phyloP scores from a whole-genome alignment of 92 coral and sea anemone genomes.

The Desmophyllum pertusum region DNA sequence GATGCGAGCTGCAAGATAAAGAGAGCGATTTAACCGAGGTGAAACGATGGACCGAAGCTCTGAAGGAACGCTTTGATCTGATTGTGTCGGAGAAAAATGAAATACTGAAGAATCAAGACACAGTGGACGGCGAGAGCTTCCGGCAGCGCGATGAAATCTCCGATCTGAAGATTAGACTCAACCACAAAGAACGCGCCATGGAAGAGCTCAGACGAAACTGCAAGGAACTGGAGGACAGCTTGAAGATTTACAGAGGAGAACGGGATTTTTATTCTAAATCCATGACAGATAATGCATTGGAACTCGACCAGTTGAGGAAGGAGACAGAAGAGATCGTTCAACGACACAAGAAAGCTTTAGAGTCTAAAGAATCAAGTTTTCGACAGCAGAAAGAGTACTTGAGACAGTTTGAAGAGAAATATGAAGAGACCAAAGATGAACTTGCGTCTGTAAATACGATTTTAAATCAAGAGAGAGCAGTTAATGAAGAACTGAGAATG shows the following conservation, averaged over 20 bases:
- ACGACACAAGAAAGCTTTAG: slow-evolving; percentile 27
- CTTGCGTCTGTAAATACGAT: slow-evolving; percentile 8
- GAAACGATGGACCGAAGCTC: slow-evolving; percentile 84
- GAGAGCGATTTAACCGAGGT: slow-evolving; percentile 68
- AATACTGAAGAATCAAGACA: slow-evolving; percentile 48
- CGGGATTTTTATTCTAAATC: slow-evolving; percentile 21
- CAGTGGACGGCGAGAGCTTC: slow-evolving; percentile 36
- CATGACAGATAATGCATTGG: slow-evolving; percentile 13
- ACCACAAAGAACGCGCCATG: slow-evolving; percentile 64
- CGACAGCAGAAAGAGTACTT: slow-evolving; percentile 41
- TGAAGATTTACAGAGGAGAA: slow-evolving; percentile 41
- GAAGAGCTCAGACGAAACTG: slow-evolving; percentile 61
- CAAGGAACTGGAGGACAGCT: slow-evolving; percentile 53
- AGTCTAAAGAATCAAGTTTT: slow-evolving; percentile 36
- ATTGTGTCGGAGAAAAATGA: slow-evolving; percentile 63
- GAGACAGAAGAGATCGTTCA: slow-evolving; percentile 17
- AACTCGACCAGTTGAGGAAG: slow-evolving; percentile 22
- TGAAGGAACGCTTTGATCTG: slow-evolving; percentile 77
- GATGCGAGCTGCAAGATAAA: slow-evolving; percentile 63
- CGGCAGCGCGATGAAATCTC: slow-evolving; percentile 47
- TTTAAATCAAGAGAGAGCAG: slow-evolving; percentile 16
- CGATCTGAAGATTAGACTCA: slow-evolving; percentile 58
- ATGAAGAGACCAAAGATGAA: slow-evolving; percentile 51
- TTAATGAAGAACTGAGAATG: slow-evolving; percentile 32
- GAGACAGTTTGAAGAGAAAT: slow-evolving; percentile 51